phyloP scores from a whole-genome alignment of 2,888 invertebrate genomes.

The Drosophila colorata region DNA sequence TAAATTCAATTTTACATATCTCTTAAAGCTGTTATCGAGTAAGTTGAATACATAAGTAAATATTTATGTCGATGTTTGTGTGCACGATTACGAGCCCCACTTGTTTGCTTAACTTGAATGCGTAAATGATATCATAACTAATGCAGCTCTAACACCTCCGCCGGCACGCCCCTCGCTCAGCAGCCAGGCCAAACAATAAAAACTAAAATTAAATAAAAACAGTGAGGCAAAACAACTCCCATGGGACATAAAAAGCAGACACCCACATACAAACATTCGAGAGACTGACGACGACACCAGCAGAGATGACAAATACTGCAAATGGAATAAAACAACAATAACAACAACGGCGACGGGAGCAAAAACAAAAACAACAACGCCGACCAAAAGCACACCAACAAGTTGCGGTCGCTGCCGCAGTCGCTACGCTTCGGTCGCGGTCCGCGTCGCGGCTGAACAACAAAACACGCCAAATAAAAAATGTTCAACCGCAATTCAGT shows the following conservation, averaged over 20 bases:
- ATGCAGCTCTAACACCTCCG: slow-evolving; percentile 9
- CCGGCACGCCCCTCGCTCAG: background rate
- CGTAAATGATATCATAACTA: slow-evolving; percentile 36
- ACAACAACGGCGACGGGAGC: background rate
- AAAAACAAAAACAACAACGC: slow-evolving; percentile 4
- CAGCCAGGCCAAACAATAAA: slow-evolving; percentile 25
- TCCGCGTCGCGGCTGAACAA: slow-evolving; percentile 18
- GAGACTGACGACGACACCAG: slow-evolving; percentile 31
- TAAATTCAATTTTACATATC: too few species aligned
- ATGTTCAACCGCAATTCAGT: slow-evolving; percentile 66
- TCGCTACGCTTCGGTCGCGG: slow-evolving; percentile 30
- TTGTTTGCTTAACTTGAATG: slow-evolving; percentile 7
- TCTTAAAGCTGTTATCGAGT: too few species aligned
- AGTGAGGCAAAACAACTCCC: slow-evolving; percentile 25
- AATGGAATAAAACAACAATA: slow-evolving; percentile 29
- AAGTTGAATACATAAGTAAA: too few species aligned
- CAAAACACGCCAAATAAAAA: slow-evolving; percentile 37
- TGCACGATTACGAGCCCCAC: background rate
- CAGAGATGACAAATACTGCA: slow-evolving; percentile 47
- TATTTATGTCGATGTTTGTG: background rate
- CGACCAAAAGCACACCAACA: slow-evolving; percentile 34
- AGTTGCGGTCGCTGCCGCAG: slow-evolving; percentile 42
- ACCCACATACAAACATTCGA: slow-evolving; percentile 4
- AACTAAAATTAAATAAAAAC: slow-evolving; percentile 59
- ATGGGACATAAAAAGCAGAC: slow-evolving; percentile 11